These are phyloP conservation scores for Drymodes brunneopygia DNA, from an alignment of 2,113 vertebrate species.

Conservation along the genomic window DNA sequence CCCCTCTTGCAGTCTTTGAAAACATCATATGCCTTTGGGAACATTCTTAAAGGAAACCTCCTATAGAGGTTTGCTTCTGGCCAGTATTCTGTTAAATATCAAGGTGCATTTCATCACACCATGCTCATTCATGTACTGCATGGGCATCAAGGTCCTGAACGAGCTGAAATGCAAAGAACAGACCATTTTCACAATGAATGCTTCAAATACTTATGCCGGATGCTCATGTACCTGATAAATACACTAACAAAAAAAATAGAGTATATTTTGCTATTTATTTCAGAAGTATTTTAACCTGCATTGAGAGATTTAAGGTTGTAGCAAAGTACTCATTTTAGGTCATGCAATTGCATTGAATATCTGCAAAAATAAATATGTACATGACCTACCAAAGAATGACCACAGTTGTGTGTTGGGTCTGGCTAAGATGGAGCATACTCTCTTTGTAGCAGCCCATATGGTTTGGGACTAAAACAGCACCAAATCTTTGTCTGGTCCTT, in stretches of 20 bases:
- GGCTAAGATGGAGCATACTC: not conserved
- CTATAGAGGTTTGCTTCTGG: not conserved
- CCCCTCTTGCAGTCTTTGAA: not conserved
- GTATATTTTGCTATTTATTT: not conserved
- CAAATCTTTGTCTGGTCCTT: not conserved
- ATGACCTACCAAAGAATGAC: not conserved
- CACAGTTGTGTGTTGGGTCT: not conserved
- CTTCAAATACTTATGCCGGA: not conserved
- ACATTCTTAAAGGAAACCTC: not conserved
- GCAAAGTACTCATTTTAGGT: not conserved
- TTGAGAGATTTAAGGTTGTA: not conserved
- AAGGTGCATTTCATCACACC: not conserved
- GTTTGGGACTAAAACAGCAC: not conserved
- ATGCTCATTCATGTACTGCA: not conserved
- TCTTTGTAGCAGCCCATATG: not conserved
- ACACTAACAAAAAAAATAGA: not conserved
- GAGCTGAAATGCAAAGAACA: not conserved
- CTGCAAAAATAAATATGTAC: not conserved
- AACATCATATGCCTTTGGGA: not conserved
- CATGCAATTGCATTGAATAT: not conserved
- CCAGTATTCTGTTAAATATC: not conserved
- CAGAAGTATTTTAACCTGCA: not conserved
- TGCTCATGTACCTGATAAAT: not conserved
- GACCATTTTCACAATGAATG: not conserved
- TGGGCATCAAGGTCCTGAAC: not conserved